A percentile compares a stretch with the other conserved stretches of the same genome.
Evolutionary conservation across 2,113 vertebrate species (phyloP).

Genomic region (Phrynosoma platyrhinos): DNA sequence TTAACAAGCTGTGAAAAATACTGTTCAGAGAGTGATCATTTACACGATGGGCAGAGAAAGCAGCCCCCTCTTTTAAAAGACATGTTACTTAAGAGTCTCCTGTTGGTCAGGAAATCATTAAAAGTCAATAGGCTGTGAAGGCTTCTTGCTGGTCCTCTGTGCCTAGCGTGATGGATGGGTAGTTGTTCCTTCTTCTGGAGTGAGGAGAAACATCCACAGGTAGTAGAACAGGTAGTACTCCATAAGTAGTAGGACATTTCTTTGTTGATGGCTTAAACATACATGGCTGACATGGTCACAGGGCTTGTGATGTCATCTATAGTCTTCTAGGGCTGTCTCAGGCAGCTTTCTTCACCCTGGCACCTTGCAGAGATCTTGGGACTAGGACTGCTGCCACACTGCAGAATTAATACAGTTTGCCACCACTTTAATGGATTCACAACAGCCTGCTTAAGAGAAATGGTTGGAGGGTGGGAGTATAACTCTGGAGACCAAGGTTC

Average conservation of each 20-base stretch:
- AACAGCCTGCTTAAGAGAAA: no score
- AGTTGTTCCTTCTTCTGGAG: background rate
- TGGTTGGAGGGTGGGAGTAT: no score
- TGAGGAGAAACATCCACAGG: background rate
- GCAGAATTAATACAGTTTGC: no score
- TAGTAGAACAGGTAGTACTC: background rate
- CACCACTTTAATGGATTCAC: no score
- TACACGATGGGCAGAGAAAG: background rate
- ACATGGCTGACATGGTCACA: background rate
- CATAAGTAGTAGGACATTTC: background rate
- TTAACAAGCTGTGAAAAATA: conserved; percentile 1
- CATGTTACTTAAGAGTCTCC: background rate
- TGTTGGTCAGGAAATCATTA: conserved; percentile 3
- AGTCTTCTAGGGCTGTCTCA: background rate
- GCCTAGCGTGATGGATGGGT: background rate
- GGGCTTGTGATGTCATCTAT: no score
- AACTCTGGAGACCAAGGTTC: no score
- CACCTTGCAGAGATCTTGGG: background rate
- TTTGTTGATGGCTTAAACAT: background rate
- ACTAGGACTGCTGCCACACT: no score
- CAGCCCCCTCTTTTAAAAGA: background rate
- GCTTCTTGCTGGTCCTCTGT: background rate
- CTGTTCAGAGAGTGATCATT: background rate
- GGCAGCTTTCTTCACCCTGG: background rate
- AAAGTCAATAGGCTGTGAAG: background rate